Percentiles rank a stretch among this genome's conserved stretches.
Evolutionary conservation across 2,797 vertebrate genomes (phyloP).

Genomic region (Cyclopterus lumpus): DNA sequence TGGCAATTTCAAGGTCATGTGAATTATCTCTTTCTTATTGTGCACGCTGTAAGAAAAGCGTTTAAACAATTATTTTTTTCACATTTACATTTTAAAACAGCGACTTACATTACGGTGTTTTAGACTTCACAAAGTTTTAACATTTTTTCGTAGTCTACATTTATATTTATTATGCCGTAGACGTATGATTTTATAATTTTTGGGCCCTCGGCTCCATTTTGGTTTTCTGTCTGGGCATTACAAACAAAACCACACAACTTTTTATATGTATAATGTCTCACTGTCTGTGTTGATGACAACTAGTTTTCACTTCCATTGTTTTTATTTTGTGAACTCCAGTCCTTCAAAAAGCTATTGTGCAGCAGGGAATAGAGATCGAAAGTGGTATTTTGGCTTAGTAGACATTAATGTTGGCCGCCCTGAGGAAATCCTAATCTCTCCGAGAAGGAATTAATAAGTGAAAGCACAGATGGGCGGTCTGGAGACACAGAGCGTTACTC

Average conservation of each 20-base stretch:
- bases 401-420: slow-evolving; percentile 31
- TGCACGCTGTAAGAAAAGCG: background rate
- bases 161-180: slow-evolving; percentile 45
- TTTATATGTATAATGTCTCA: background rate
- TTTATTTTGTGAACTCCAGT: background rate
- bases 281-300: background rate
- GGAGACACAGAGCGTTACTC: slow-evolving; percentile 34
- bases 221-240: slow-evolving; percentile 4
- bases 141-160: slow-evolving; percentile 14
- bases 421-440: slow-evolving; percentile 54
- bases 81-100: slow-evolving; percentile 48
- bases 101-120: slow-evolving; percentile 47
- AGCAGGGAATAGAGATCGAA: slow-evolving; percentile 14
- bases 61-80: slow-evolving; percentile 2
- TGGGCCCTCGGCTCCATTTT: slow-evolving; percentile 17
- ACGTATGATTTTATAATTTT: slow-evolving; percentile 48
- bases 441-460: slow-evolving; percentile 45
- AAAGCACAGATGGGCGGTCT: slow-evolving; percentile 56
- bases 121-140: slow-evolving; percentile 10
- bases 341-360: background rate
- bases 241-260: slow-evolving; percentile 2
- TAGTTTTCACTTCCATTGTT: background rate
- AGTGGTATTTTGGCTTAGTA: slow-evolving; percentile 40
- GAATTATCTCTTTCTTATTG: background rate
- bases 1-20: background rate